Conservation (phyloP, 37 sponge, comb jelly and placozoan species). For the Theonella swinhoei region DNA sequence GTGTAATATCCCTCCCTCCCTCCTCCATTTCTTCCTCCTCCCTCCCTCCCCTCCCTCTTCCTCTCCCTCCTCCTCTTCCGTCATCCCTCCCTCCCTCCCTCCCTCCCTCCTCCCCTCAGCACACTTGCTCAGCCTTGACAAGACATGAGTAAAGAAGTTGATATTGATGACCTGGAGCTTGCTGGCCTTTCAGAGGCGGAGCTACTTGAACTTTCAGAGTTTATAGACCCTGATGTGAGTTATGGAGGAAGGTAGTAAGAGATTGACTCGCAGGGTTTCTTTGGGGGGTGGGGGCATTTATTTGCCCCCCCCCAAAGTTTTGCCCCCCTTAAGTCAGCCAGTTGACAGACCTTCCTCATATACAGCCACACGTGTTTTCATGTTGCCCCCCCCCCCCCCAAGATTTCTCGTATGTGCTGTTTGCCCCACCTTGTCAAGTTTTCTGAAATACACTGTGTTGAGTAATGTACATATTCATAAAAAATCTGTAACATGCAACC, state of each 20-base stretch:
- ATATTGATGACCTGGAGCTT: conserved; percentile 60
- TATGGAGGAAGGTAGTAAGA: not conserved
- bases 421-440: no score
- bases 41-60: not conserved
- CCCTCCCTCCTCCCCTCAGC: not conserved
- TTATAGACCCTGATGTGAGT: conserved; percentile 83
- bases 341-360: no score
- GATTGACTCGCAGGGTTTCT: not conserved
- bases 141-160: no score
- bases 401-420: no score
- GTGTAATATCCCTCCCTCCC: not conserved
- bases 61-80: not conserved
- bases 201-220: conserved; percentile 60
- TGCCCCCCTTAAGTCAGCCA: no score
- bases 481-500: no score
- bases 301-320: not conserved
- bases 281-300: not conserved
- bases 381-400: no score
- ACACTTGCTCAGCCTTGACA: no score
- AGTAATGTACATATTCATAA: not conserved
- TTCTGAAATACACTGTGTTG: not conserved
- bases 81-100: not conserved
- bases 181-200: conserved; percentile 62
- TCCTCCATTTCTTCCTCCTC: not conserved
- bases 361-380: no score